phyloP scores from a whole-genome alignment of 1,140 invertebrate species.

The Plodia interpunctella region DNA sequence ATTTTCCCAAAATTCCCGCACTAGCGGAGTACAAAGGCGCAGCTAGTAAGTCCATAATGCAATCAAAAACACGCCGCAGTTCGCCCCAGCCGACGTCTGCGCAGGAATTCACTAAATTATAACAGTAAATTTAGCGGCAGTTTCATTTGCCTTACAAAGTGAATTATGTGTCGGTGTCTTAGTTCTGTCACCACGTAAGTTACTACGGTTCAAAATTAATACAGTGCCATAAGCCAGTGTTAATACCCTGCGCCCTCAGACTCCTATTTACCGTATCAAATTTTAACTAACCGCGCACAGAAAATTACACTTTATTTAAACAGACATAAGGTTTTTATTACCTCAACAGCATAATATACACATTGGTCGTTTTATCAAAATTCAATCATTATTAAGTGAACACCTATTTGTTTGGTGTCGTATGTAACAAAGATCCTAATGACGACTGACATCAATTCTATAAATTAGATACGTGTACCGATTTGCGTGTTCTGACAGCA shows the following conservation, averaged over 20 bases:
- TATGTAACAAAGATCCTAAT: constrained; percentile 69
- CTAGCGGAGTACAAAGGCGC: too few relatives aligned
- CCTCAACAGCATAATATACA: neutral
- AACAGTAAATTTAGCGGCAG: constrained; percentile 73
- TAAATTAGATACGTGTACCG: constrained; percentile 38
- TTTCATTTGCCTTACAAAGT: constrained; percentile 75
- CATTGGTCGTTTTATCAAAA: constrained; percentile 35
- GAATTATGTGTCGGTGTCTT: constrained; percentile 74
- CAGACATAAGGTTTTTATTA: constrained; percentile 18
- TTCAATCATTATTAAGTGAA: constrained; percentile 69
- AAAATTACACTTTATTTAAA: constrained; percentile 35
- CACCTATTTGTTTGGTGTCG: constrained; percentile 71
- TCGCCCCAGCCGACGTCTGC: constrained; percentile 29
- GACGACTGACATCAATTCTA: constrained; percentile 55
- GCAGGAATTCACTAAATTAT: constrained; percentile 75
- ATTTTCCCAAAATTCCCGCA: too few relatives aligned
- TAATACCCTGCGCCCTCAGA: constrained; percentile 69
- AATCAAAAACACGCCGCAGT: neutral
- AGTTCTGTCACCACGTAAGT: constrained; percentile 74
- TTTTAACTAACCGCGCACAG: constrained; percentile 34
- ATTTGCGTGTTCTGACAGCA: constrained; percentile 22
- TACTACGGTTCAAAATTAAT: constrained; percentile 77
- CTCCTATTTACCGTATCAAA: constrained; percentile 69
- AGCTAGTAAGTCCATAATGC: neutral
- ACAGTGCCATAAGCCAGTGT: constrained; percentile 71